Evolutionary conservation across 2,888 invertebrate genomes (phyloP).

Genomic region (Anaspis maculata): DNA sequence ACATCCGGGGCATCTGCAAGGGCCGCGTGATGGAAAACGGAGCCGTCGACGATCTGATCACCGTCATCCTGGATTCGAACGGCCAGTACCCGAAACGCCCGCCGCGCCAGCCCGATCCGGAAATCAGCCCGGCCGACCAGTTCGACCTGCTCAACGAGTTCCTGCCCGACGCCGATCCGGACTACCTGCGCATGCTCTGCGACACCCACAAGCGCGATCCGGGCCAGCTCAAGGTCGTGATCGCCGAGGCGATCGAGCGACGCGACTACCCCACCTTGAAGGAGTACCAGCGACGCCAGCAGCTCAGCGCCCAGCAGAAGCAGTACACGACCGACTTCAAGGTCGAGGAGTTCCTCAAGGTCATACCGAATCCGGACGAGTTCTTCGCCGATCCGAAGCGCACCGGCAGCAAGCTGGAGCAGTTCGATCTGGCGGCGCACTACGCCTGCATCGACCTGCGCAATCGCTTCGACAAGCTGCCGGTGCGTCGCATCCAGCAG

Average conservation of each 20-base stretch:
- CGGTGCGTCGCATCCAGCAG: constrained; percentile 8
- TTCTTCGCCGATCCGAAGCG: constrained; percentile 22
- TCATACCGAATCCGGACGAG: constrained; percentile 41
- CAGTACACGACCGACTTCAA: constrained; percentile 42
- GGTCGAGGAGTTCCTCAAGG: constrained; percentile 39
- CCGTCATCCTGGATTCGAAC: constrained; percentile 15
- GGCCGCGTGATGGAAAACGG: constrained; percentile 15
- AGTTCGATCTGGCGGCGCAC: not conserved
- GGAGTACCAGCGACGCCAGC: constrained; percentile 28
- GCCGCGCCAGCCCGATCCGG: constrained; percentile 10
- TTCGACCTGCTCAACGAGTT: constrained; percentile 25
- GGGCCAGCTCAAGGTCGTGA: constrained; percentile 22
- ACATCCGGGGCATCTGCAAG: constrained; percentile 21
- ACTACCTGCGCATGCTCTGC: constrained; percentile 22
- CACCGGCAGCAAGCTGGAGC: constrained; percentile 2
- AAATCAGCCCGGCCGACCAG: constrained; percentile 26
- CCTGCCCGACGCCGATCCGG: constrained; percentile 32
- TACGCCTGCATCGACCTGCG: constrained; percentile 18
- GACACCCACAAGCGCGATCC: constrained; percentile 18
- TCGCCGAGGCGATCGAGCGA: constrained; percentile 21
- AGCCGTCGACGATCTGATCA: constrained; percentile 20
- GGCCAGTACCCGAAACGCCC: constrained; percentile 27
- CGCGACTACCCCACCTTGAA: constrained; percentile 29
- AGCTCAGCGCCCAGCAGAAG: constrained; percentile 36
- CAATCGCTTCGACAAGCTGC: constrained; percentile 18